Conservation (phyloP, 2,113 vertebrate species). For the Istiophorus platypterus region DNA sequence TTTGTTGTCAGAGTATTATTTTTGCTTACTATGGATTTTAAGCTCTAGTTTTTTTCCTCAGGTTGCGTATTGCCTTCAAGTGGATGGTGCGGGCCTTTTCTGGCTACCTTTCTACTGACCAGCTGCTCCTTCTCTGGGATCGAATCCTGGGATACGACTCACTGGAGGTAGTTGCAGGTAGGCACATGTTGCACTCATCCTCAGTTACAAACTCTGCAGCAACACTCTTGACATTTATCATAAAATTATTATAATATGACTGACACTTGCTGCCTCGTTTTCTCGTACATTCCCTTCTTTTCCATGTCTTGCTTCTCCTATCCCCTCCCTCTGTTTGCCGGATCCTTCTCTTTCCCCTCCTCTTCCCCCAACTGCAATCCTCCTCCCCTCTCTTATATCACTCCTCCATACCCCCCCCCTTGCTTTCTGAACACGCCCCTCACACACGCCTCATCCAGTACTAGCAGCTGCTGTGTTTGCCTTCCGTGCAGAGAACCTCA, state of each 20-base stretch:
- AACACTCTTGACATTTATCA: not conserved
- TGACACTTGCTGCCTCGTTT: not conserved
- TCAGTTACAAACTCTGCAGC: not conserved
- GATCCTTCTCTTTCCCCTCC: too few species aligned
- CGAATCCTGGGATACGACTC: conserved; percentile 96
- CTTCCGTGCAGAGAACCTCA: conserved; percentile 98
- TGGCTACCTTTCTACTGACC: conserved; percentile 97
- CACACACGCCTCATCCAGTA: conserved; percentile 77
- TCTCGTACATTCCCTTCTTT: not conserved
- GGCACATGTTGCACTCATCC: conserved; percentile 1
- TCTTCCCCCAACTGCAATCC: not conserved
- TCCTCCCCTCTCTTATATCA: not conserved
- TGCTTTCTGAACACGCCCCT: not conserved
- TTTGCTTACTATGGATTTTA: not conserved
- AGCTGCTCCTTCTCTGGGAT: conserved; percentile 97
- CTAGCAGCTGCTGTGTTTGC: conserved; percentile 97
- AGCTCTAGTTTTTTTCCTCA: conserved; percentile 61
- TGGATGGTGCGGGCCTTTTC: conserved; percentile 99
- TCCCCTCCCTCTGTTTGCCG: not conserved
- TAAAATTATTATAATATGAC: not conserved
- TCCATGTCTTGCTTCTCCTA: not conserved
- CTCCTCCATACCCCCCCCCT: not conserved
- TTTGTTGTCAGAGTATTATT: not conserved
- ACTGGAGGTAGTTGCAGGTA: conserved; percentile 95
- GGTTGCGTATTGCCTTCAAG: conserved; percentile 96